Percentiles rank a stretch among this genome's conserved stretches.
Conservation (phyloP, 2,888 invertebrate genomes). For the Azorinus chamasolen region DNA sequence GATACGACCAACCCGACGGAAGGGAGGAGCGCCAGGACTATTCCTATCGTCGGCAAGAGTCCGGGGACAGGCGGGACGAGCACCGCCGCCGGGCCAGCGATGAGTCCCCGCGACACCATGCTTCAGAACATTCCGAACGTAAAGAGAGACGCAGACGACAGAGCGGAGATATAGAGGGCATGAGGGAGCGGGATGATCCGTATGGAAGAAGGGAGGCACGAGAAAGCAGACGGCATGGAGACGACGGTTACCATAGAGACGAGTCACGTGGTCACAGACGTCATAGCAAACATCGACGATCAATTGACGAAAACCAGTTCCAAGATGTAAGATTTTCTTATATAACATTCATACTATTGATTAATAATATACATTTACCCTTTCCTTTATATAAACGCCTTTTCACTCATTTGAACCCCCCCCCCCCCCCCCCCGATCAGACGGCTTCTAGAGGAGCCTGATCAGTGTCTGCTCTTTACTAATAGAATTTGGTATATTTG, state of each 20-base stretch:
- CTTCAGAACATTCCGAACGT: constrained; percentile 27
- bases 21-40: constrained; percentile 1
- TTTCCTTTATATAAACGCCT: too few relatives aligned
- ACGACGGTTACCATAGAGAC: constrained; percentile 17
- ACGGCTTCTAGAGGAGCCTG: too few relatives aligned
- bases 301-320: constrained; percentile 39
- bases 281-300: constrained; percentile 42
- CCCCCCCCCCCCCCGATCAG: too few relatives aligned
- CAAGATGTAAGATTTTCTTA: constrained; percentile 47
- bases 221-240: constrained; percentile 43
- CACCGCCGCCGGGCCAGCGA: constrained; percentile 22
- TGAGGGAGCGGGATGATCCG: constrained; percentile 44
- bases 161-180: constrained; percentile 52
- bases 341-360: neutral
- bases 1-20: constrained; percentile 22
- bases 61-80: constrained; percentile 6
- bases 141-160: constrained; percentile 52
- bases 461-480: too few relatives aligned
- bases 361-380: too few relatives aligned
- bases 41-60: constrained; percentile 2
- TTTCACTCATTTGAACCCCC: too few relatives aligned
- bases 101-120: constrained; percentile 32
- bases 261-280: constrained; percentile 45
- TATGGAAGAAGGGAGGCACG: constrained; percentile 2
- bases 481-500: too few relatives aligned